Evolutionary conservation across 2,888 invertebrate species (phyloP).

Genomic region (Callimorpha dominula): DNA sequence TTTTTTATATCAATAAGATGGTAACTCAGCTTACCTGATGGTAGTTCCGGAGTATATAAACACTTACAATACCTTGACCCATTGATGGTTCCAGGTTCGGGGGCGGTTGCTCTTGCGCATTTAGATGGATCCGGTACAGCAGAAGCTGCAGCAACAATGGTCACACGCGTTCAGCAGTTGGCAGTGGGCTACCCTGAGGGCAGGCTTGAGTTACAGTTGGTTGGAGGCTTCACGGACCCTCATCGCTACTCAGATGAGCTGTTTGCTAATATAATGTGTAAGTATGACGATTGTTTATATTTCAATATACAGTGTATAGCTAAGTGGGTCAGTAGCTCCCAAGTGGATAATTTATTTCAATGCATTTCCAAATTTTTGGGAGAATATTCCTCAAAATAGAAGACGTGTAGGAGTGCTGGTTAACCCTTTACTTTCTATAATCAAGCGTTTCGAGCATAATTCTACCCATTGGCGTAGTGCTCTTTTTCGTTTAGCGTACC

Average conservation of each 20-base stretch:
- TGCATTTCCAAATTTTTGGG: neutral
- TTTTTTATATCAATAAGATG: no score
- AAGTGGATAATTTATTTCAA: neutral
- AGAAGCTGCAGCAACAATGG: slow-evolving; percentile 94
- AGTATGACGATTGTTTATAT: slow-evolving; percentile 45
- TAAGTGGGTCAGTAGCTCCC: neutral
- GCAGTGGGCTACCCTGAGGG: slow-evolving; percentile 95
- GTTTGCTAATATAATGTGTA: slow-evolving; percentile 95
- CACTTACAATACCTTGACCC: neutral
- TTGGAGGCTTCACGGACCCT: slow-evolving; percentile 96
- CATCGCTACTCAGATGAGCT: slow-evolving; percentile 95
- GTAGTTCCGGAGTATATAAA: neutral
- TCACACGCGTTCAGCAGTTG: slow-evolving; percentile 94
- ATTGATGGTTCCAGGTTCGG: slow-evolving; percentile 89
- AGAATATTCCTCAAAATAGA: neutral
- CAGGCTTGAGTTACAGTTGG: slow-evolving; percentile 95
- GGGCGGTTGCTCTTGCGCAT: slow-evolving; percentile 95
- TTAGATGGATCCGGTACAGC: slow-evolving; percentile 94
- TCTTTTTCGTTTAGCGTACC: no score
- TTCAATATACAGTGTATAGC: no score
- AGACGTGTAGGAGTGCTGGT: no score
- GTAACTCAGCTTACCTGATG: neutral
- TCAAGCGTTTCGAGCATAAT: no score
- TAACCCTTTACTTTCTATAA: no score
- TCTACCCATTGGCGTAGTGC: no score